Evolutionary conservation across 2,888 invertebrate species (phyloP).

Genomic region (Hololepta plana): DNA sequence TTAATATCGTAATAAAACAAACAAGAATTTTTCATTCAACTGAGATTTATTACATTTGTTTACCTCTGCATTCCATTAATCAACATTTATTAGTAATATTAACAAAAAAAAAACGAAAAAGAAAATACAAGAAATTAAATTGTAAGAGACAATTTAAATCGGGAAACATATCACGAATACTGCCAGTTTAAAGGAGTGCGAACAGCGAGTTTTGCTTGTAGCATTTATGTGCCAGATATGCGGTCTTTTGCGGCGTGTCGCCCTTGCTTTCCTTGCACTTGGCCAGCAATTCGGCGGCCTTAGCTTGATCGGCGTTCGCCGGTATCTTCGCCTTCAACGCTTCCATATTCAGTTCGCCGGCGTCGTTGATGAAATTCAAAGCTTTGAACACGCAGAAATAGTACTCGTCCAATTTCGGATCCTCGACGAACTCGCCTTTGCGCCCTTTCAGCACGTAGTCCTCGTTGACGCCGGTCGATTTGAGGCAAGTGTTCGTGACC

Average conservation of each 20-base stretch:
- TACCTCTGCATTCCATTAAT: too few species aligned
- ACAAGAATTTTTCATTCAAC: too few species aligned
- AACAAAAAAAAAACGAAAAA: too few species aligned
- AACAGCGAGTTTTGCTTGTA: too few species aligned
- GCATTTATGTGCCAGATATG: conserved; percentile 13
- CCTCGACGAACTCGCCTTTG: conserved; percentile 24
- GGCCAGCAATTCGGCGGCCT: conserved; percentile 17
- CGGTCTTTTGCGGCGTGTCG: conserved; percentile 17
- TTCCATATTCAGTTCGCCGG: conserved; percentile 13
- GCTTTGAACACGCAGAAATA: conserved; percentile 27
- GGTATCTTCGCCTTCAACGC: conserved; percentile 11
- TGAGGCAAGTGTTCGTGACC: too few species aligned
- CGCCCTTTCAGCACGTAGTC: conserved; percentile 20
- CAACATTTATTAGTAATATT: too few species aligned
- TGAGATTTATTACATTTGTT: too few species aligned
- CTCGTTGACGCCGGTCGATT: conserved; percentile 19
- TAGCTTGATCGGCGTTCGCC: conserved; percentile 8
- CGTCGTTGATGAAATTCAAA: conserved; percentile 27
- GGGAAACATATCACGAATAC: too few species aligned
- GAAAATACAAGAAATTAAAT: too few species aligned
- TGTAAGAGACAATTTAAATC: too few species aligned
- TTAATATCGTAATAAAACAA: too few species aligned
- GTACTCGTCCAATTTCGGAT: conserved; percentile 14
- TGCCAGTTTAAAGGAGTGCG: too few species aligned
- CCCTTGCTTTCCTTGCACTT: conserved; percentile 27